phyloP scores from a whole-genome alignment of 1,140 invertebrate genomes.

The Calephelis nemesis region DNA sequence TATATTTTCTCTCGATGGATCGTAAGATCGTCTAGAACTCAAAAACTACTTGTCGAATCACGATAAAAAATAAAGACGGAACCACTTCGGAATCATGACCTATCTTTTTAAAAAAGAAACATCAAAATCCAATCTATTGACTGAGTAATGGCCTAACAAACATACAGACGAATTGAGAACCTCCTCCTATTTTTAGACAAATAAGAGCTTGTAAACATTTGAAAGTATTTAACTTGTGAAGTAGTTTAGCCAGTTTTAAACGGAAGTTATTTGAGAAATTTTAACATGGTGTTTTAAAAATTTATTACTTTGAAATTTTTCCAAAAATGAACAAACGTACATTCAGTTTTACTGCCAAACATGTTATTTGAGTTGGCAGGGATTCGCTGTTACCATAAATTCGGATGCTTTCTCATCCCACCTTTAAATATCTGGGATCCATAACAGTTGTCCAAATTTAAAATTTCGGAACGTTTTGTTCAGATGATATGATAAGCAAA shows the following conservation, averaged over 20 bases:
- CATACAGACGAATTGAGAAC: no score
- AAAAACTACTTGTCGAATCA: no score
- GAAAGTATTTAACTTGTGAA: background rate
- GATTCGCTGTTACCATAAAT: constrained; percentile 16
- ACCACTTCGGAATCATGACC: no score
- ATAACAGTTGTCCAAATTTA: background rate
- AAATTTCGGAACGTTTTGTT: no score
- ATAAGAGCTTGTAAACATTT: background rate
- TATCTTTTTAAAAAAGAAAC: no score
- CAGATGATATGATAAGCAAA: no score
- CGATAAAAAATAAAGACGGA: no score
- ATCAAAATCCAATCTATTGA: no score
- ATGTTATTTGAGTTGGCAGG: constrained; percentile 32
- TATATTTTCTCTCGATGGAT: no score
- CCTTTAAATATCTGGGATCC: constrained; percentile 4
- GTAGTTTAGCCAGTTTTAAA: background rate
- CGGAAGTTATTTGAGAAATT: background rate
- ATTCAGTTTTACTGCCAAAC: constrained; percentile 27
- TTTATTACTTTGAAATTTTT: constrained; percentile 20
- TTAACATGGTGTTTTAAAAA: constrained; percentile 14
- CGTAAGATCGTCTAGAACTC: no score
- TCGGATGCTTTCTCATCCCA: constrained; percentile 8
- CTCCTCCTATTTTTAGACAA: no score
- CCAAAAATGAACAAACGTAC: constrained; percentile 14
- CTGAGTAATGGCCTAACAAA: no score